Percentiles rank a stretch among this genome's conserved stretches.
These are phyloP conservation scores for Synodontis membranacea DNA, from an alignment of 2,113 vertebrate species.

Conservation along the genomic window DNA sequence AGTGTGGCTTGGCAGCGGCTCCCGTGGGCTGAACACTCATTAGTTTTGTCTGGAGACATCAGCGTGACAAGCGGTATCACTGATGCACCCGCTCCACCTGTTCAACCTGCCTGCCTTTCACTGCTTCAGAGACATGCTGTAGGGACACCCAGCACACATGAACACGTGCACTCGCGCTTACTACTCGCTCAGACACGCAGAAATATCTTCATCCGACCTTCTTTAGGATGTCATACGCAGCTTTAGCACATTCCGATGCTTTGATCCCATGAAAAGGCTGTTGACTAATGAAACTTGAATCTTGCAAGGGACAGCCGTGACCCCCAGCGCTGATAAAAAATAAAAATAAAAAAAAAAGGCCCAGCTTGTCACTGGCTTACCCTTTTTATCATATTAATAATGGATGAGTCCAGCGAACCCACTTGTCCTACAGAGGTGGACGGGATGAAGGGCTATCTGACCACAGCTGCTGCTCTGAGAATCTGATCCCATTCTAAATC, in stretches of 20 bases:
- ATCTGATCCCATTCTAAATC: conserved; percentile 24
- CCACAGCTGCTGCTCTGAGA: conserved; percentile 39
- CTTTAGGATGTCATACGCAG: conserved; percentile 4
- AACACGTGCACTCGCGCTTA: neutral
- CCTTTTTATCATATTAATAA: conserved; percentile 61
- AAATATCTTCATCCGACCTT: conserved; percentile 9
- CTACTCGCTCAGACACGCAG: neutral
- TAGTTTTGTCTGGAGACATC: conserved; percentile 83
- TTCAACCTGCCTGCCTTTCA: conserved; percentile 69
- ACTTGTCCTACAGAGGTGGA: conserved; percentile 26
- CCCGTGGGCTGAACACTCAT: conserved; percentile 76
- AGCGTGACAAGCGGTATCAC: conserved; percentile 83
- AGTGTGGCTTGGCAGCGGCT: conserved; percentile 68
- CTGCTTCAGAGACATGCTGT: conserved; percentile 13
- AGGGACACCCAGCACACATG: neutral
- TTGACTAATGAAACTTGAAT: conserved; percentile 43
- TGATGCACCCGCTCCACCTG: conserved; percentile 81
- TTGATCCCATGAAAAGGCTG: neutral
- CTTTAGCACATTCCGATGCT: conserved; percentile 15
- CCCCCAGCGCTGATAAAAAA: conserved; percentile 58
- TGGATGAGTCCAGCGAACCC: conserved; percentile 48
- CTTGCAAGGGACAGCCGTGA: conserved; percentile 32
- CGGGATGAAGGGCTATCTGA: conserved; percentile 60
- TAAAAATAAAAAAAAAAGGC: too few relatives aligned
- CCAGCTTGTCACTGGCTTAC: conserved; percentile 52